These are phyloP conservation scores for Synergus gifuensis DNA, from an alignment of 2,888 invertebrate genomes.

Conservation along the genomic window DNA sequence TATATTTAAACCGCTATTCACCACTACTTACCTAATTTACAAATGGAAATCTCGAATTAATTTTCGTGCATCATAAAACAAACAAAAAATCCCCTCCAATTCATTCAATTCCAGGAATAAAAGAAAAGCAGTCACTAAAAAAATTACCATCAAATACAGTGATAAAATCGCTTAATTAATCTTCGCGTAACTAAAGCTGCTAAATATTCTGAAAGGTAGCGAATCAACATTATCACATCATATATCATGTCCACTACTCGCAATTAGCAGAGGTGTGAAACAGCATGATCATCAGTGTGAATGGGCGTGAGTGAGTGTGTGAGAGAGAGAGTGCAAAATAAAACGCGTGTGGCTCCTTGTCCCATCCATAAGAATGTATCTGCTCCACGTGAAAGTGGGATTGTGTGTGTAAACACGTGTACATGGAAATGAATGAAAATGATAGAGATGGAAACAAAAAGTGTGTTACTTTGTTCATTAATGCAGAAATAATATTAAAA, in stretches of 20 bases:
- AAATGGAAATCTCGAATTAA: too few species aligned
- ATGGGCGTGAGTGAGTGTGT: constrained; percentile 3
- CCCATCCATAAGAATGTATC: background rate
- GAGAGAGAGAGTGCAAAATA: constrained; percentile 1
- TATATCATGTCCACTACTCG: constrained; percentile 12
- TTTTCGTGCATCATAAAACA: too few species aligned
- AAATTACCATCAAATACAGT: background rate
- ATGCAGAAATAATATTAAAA: background rate
- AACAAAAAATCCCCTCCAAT: background rate
- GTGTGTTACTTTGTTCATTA: background rate
- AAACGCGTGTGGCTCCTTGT: constrained; percentile 14
- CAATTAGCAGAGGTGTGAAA: constrained; percentile 34
- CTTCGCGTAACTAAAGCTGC: background rate
- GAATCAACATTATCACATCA: constrained; percentile 14
- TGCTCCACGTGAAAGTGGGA: background rate
- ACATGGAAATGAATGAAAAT: background rate
- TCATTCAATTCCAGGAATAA: background rate
- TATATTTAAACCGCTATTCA: background rate
- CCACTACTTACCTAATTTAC: too few species aligned
- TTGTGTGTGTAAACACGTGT: background rate
- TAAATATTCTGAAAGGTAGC: background rate
- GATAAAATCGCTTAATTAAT: background rate
- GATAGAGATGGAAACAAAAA: background rate
- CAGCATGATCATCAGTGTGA: constrained; percentile 20
- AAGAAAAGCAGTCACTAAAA: background rate